A percentile compares a stretch with the other conserved stretches of the same genome.
Evolutionary conservation across 2,888 invertebrate genomes (phyloP).

Genomic region (Caenorhabditis uteleia): DNA sequence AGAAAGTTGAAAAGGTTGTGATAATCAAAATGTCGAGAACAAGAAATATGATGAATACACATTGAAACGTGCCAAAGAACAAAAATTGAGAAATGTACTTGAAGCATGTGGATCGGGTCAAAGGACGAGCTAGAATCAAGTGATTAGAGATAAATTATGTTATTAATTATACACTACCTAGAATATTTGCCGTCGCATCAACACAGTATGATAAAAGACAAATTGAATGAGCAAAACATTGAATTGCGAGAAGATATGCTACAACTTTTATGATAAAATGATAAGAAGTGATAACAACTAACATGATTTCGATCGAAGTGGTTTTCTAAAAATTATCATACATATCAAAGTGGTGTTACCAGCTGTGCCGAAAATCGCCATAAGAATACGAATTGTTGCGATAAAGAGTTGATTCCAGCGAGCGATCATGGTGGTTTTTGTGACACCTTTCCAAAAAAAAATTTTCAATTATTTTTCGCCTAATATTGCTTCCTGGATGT

Average conservation of each 20-base stretch:
- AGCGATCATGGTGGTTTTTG: too few relatives aligned
- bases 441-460: too few relatives aligned
- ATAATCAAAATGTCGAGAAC: too few relatives aligned
- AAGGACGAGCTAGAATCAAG: neutral
- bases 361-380: slow-evolving; percentile 19
- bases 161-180: neutral
- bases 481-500: too few relatives aligned
- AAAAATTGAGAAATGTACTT: too few relatives aligned
- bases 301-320: slow-evolving; percentile 22
- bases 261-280: neutral
- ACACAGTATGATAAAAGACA: slow-evolving; percentile 17
- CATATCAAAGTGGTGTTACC: slow-evolving; percentile 20
- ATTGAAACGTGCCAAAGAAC: too few relatives aligned
- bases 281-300: neutral
- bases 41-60: too few relatives aligned
- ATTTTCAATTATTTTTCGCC: too few relatives aligned
- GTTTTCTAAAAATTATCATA: slow-evolving; percentile 6
- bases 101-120: too few relatives aligned
- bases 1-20: too few relatives aligned
- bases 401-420: too few relatives aligned
- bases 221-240: slow-evolving; percentile 16
- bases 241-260: slow-evolving; percentile 25
- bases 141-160: neutral
- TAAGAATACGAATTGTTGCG: too few relatives aligned
- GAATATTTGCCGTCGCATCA: slow-evolving; percentile 13